phyloP scores from a whole-genome alignment of 2,888 invertebrate genomes.

The Tinea pellionella region DNA sequence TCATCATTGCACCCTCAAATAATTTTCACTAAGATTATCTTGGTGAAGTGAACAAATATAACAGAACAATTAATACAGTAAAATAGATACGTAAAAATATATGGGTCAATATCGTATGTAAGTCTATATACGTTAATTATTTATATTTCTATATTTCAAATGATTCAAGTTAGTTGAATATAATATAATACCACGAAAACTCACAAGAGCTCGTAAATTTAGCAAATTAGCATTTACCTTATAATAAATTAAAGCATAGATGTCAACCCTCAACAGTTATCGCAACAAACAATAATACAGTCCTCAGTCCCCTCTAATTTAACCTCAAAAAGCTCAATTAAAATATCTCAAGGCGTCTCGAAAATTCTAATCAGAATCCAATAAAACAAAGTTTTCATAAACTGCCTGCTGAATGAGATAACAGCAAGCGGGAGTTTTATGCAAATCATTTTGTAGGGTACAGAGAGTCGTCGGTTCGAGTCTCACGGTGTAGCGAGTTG shows the following conservation, averaged over 20 bases:
- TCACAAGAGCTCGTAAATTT: too few species aligned
- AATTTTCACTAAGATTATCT: too few species aligned
- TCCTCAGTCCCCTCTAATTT: slow-evolving; percentile 18
- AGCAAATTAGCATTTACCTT: not conserved
- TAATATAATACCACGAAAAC: too few species aligned
- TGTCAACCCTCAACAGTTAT: not conserved
- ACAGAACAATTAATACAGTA: too few species aligned
- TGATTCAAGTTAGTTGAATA: too few species aligned
- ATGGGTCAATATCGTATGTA: too few species aligned
- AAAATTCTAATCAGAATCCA: slow-evolving; percentile 48
- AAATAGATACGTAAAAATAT: too few species aligned
- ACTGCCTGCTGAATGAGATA: slow-evolving; percentile 56
- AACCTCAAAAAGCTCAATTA: slow-evolving; percentile 32
- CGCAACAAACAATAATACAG: not conserved
- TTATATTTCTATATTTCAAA: too few species aligned
- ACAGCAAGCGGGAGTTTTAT: slow-evolving; percentile 55
- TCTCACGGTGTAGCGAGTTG: slow-evolving; percentile 8
- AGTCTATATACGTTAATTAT: too few species aligned
- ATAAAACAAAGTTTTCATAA: slow-evolving; percentile 61
- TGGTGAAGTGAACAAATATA: too few species aligned
- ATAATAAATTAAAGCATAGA: not conserved
- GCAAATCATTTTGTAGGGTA: slow-evolving; percentile 33
- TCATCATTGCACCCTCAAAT: too few species aligned
- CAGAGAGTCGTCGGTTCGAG: not conserved
- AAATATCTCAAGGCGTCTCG: not conserved